Percentiles rank a stretch among this genome's conserved stretches.
These are phyloP conservation scores for Manacus vitellinus DNA, from an alignment of 2,113 vertebrate species.

Conservation along the genomic window DNA sequence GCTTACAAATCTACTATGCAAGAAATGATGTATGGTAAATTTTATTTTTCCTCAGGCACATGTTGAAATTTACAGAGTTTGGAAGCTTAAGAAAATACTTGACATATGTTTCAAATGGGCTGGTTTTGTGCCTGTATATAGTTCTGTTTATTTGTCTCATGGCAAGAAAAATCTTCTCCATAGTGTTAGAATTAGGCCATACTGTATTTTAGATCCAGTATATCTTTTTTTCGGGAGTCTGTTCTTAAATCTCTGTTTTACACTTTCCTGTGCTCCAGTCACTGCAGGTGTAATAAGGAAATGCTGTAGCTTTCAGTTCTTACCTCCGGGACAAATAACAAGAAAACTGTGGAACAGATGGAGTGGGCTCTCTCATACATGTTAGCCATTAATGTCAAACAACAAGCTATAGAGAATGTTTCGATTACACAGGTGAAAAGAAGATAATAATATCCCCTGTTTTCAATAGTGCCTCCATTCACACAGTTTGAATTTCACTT, in stretches of 20 bases:
- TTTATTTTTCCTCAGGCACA: constrained; percentile 51
- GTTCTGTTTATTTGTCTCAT: constrained; percentile 51
- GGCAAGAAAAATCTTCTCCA: constrained; percentile 28
- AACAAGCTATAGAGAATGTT: constrained; percentile 41
- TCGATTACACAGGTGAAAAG: constrained; percentile 42
- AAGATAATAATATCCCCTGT: constrained; percentile 34
- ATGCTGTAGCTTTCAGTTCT: constrained; percentile 8
- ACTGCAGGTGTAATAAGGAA: constrained; percentile 18
- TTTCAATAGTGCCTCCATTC: constrained; percentile 11
- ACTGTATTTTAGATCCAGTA: constrained; percentile 31
- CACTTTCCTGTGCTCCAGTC: neutral
- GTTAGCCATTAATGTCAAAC: constrained; percentile 58
- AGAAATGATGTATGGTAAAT: constrained; percentile 22
- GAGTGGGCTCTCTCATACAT: neutral
- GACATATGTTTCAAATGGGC: constrained; percentile 44
- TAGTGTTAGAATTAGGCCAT: neutral
- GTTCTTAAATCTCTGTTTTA: constrained; percentile 36
- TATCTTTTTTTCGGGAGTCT: constrained; percentile 28
- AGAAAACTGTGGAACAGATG: constrained; percentile 11
- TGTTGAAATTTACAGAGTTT: constrained; percentile 57
- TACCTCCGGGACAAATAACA: constrained; percentile 32
- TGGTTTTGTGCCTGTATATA: neutral
- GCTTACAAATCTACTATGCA: constrained; percentile 41
- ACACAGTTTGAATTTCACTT: constrained; percentile 26
- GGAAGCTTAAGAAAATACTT: constrained; percentile 65